Base-by-base conservation (phyloP, 2,797 vertebrate genomes). In the Myoxocephalus aenaeus region DNA sequence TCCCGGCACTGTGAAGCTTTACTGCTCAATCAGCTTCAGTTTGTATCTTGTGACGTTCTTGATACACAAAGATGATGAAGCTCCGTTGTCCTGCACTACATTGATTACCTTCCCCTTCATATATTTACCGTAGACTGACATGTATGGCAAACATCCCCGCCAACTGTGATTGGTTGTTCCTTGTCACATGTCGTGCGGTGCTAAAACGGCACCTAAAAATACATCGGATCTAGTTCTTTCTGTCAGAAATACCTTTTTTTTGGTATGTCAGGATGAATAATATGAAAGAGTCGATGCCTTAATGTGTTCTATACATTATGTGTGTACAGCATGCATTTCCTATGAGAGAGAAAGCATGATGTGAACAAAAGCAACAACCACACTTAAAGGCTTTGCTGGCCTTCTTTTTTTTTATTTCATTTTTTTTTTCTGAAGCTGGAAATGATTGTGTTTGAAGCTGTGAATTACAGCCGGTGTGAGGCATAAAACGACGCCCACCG, bases 401-500 rank as follows among this genome's bases (percentile, higher is more conserved):
- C 25, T 63, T 38, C 25, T 27, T 27, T 27, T 27, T 27, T 34
- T 7, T 7, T 34, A 5, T 34, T 34, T 34, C 1, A 46, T 34
- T 10, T 22, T 29, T 29, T 29, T 34, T 5, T 34, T 5, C 14
- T 63, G 46, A 63, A 58, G 29, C 22, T 50, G 20, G 18, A 81
- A 66, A 77, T 65, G 9, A 67, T 11, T 64, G 65, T 42, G 51
- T 83, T 56, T 77, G 57, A 79, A 77, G 25, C 27, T 40, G 27
- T 53, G 53, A 77, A 79, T 68, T 71, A 74, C 53, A 61, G 73
- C 46, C 38, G 34, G 40, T 62, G 70, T 71, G 2, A 27, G 32
- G 27, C 66, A 20, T 53, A 62, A 75, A 70, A 11, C 15, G 48
- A 65, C 13, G 25, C 59, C 68, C 22, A 65, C 18, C 2, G 1